Evolutionary conservation across 2,888 invertebrate species (phyloP).

Genomic region (Sesia apiformis): DNA sequence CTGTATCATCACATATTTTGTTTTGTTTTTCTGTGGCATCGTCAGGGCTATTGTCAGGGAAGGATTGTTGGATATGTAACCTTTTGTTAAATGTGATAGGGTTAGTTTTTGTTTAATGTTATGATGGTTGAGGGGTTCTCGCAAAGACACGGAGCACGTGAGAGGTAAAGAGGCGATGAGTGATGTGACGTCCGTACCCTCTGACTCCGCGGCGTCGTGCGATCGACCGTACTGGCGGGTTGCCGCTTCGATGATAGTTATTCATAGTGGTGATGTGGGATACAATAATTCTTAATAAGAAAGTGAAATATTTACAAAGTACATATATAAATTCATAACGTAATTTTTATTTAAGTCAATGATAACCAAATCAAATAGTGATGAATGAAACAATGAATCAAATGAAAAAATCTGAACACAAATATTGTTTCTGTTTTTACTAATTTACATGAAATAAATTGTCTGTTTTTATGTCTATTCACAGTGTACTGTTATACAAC

Average conservation of each 20-base stretch:
- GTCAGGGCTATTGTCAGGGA: conserved; percentile 2
- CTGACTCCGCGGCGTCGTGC: conserved; percentile 44
- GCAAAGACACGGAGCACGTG: conserved; percentile 33
- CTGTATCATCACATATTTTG: conserved; percentile 10
- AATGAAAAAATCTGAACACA: no score
- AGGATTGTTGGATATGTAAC: conserved; percentile 6
- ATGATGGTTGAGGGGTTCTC: conserved; percentile 14
- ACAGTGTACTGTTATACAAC: no score
- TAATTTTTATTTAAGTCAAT: no score
- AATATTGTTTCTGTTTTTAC: no score
- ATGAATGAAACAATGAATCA: no score
- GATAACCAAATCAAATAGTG: no score
- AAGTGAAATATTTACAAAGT: no score
- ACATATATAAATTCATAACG: no score
- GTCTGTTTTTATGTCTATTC: no score
- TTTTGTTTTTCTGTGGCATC: conserved; percentile 10
- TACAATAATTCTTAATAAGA: no score
- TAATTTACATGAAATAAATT: no score
- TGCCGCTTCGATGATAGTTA: conserved; percentile 18
- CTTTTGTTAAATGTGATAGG: conserved; percentile 4
- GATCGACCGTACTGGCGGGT: conserved; percentile 28
- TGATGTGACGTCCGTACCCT: conserved; percentile 61
- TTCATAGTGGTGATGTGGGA: conserved; percentile 23
- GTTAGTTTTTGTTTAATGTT: conserved; percentile 14
- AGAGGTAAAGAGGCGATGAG: conserved; percentile 49